Evolutionary conservation across 2,888 invertebrate species (phyloP).

Genomic region (Trichogramma evanescens): DNA sequence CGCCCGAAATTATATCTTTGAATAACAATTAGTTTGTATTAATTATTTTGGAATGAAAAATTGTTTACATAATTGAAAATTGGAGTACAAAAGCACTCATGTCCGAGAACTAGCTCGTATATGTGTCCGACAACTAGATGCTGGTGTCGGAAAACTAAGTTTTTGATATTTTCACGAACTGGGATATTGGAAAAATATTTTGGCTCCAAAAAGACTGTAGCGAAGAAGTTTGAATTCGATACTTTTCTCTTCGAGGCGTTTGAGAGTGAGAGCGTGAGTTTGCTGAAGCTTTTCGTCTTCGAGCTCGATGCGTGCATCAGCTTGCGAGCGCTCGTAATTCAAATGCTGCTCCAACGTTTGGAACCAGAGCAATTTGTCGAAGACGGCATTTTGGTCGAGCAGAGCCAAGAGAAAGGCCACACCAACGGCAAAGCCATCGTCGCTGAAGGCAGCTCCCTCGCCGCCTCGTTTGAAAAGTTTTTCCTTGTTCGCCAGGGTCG

Average conservation of each 20-base stretch:
- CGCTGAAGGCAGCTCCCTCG: slow-evolving; percentile 84
- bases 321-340: slow-evolving; percentile 56
- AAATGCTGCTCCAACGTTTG: slow-evolving; percentile 75
- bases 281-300: slow-evolving; percentile 88
- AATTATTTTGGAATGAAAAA: too few relatives aligned
- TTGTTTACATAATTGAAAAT: too few relatives aligned
- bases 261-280: slow-evolving; percentile 81
- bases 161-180: slow-evolving; percentile 25
- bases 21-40: too few relatives aligned
- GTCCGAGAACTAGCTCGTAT: too few relatives aligned
- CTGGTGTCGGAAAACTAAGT: neutral
- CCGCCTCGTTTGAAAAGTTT: slow-evolving; percentile 86
- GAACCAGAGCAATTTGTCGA: slow-evolving; percentile 94
- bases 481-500: slow-evolving; percentile 85
- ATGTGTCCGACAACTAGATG: too few relatives aligned
- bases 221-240: slow-evolving; percentile 81
- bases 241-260: slow-evolving; percentile 56
- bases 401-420: slow-evolving; percentile 87
- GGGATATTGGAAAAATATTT: slow-evolving; percentile 80
- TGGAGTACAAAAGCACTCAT: too few relatives aligned
- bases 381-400: slow-evolving; percentile 73
- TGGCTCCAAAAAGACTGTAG: slow-evolving; percentile 87
- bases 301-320: slow-evolving; percentile 52
- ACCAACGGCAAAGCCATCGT: slow-evolving; percentile 98
- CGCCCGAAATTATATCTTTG: too few relatives aligned